These are phyloP conservation scores for Uropsilus gracilis DNA, from an alignment of 2,113 vertebrate species.

Conservation along the genomic window DNA sequence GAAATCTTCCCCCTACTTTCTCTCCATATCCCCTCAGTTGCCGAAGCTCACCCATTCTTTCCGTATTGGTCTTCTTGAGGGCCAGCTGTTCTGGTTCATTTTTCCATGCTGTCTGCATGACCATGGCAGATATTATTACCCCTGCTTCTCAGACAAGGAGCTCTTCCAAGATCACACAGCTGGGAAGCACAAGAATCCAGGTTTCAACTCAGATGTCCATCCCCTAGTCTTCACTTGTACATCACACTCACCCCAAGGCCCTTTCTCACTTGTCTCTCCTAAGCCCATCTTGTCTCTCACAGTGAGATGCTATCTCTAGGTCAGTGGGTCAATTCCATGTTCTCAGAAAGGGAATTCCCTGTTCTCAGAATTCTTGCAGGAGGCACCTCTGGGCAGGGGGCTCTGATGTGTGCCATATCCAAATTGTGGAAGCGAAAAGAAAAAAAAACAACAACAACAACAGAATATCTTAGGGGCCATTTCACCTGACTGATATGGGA, in stretches of 20 bases:
- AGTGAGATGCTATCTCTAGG: neutral
- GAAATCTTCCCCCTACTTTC: neutral
- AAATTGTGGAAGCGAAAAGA: neutral
- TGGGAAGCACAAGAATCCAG: neutral
- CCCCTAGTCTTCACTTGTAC: neutral
- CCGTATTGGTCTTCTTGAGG: neutral
- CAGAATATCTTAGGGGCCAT: neutral
- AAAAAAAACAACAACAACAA: no score
- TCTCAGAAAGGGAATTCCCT: neutral
- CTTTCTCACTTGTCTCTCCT: neutral
- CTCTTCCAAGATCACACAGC: neutral
- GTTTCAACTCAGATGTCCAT: neutral
- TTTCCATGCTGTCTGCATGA: neutral
- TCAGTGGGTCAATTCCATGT: neutral
- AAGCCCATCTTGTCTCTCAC: neutral
- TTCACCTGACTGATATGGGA: neutral
- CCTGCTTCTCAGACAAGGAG: neutral
- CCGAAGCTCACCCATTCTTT: neutral
- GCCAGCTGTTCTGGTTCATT: neutral
- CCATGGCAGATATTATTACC: neutral
- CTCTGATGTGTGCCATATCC: neutral
- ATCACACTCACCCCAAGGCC: neutral
- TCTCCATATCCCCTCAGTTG: neutral
- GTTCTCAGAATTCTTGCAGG: neutral
- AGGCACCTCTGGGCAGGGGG: neutral